Conservation (phyloP, 2,888 invertebrate genomes). For the Gari tellinella region DNA sequence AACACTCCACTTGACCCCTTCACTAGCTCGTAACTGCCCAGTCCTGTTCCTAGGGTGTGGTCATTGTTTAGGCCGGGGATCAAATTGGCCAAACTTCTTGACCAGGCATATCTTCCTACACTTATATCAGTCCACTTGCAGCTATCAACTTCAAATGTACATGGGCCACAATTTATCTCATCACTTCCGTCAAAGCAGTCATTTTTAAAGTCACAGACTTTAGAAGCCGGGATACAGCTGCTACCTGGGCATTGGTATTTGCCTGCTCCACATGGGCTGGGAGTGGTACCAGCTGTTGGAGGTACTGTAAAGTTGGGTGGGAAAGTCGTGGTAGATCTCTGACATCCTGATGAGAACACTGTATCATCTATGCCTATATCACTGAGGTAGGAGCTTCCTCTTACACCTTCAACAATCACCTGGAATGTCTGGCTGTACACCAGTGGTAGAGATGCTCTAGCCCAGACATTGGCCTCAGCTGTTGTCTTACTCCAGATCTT, state of each 20-base stretch:
- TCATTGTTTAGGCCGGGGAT: slow-evolving; percentile 60
- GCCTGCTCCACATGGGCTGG: slow-evolving; percentile 53
- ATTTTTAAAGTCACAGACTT: slow-evolving; percentile 74
- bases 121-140: slow-evolving; percentile 79
- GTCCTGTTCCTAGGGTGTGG: slow-evolving; percentile 61
- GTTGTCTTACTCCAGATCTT: slow-evolving; percentile 69
- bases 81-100: slow-evolving; percentile 55
- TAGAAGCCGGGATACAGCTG: slow-evolving; percentile 68
- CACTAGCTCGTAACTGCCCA: slow-evolving; percentile 74
- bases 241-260: slow-evolving; percentile 71
- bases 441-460: slow-evolving; percentile 66
- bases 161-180: slow-evolving; percentile 78
- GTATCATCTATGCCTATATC: slow-evolving; percentile 82
- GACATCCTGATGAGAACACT: slow-evolving; percentile 73
- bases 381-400: slow-evolving; percentile 65
- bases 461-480: slow-evolving; percentile 77
- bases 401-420: slow-evolving; percentile 76
- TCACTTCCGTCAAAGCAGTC: slow-evolving; percentile 76
- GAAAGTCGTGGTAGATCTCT: slow-evolving; percentile 54
- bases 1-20: slow-evolving; percentile 68
- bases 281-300: slow-evolving; percentile 61
- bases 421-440: slow-evolving; percentile 68
- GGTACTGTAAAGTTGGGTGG: slow-evolving; percentile 65
- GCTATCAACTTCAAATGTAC: slow-evolving; percentile 76
- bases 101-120: slow-evolving; percentile 75